A percentile compares a stretch with the other conserved stretches of the same genome.
phyloP scores from a whole-genome alignment of 2,797 vertebrate species.

The Darevskia mixta region DNA sequence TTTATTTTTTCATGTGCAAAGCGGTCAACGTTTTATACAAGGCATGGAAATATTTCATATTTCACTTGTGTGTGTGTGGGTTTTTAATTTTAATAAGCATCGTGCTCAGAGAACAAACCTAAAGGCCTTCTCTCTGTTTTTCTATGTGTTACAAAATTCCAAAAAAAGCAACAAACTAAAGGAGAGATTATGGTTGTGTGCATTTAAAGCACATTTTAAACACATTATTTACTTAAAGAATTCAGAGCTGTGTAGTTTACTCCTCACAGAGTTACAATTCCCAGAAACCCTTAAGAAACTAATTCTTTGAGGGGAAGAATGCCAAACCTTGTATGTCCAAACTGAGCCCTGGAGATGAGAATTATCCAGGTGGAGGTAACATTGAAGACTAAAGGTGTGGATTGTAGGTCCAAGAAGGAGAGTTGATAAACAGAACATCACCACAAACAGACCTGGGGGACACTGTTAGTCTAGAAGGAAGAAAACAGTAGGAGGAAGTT shows the following conservation, averaged over 20 bases:
- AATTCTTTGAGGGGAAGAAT: background rate
- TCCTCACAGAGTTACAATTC: no score
- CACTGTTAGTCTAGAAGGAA: background rate
- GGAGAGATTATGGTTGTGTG: no score
- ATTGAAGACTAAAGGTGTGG: background rate
- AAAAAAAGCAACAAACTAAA: no score
- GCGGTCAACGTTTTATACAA: conserved; percentile 5
- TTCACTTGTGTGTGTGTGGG: background rate
- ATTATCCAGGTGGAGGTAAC: background rate
- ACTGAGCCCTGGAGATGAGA: background rate
- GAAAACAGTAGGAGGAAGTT: background rate
- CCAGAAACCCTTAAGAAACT: no score
- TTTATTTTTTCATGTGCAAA: conserved; percentile 38
- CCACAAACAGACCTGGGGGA: background rate
- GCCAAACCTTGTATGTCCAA: background rate
- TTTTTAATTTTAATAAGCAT: background rate
- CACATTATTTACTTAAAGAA: no score
- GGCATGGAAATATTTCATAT: conserved; percentile 26
- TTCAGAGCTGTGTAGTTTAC: no score
- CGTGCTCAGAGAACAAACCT: background rate
- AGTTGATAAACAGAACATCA: background rate
- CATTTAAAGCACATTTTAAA: no score
- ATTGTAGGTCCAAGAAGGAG: background rate
- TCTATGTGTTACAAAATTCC: no score
- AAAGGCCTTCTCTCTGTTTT: background rate